Evolutionary conservation across 2,113 vertebrate species (phyloP).

Genomic region (Megalops atlanticus): DNA sequence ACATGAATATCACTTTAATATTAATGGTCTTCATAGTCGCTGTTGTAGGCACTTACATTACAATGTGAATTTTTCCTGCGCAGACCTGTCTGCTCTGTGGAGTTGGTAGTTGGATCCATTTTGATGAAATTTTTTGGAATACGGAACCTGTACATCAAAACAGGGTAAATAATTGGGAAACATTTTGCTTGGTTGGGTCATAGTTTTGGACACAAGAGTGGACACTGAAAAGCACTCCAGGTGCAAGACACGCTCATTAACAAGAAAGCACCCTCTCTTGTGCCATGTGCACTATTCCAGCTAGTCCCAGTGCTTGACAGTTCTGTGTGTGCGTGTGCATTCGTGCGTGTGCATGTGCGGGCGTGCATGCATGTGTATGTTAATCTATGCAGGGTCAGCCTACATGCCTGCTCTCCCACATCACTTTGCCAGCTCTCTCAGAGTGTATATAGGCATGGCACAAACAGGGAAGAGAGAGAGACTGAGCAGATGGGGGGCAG

Average conservation of each 20-base stretch:
- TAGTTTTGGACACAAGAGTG: not conserved
- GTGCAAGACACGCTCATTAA: slow-evolving; percentile 14
- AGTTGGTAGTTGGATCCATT: not conserved
- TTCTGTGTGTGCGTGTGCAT: slow-evolving; percentile 7
- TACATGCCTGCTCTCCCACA: slow-evolving; percentile 1
- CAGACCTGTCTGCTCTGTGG: not conserved
- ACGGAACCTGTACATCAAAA: not conserved
- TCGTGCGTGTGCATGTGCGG: slow-evolving; percentile 7
- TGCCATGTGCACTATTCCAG: slow-evolving; percentile 4
- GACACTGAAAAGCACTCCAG: not conserved
- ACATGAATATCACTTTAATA: not conserved
- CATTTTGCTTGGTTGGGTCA: not conserved
- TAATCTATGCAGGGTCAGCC: not conserved
- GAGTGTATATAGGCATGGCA: slow-evolving; percentile 31
- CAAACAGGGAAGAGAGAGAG: not conserved
- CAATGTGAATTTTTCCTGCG: slow-evolving; percentile 5
- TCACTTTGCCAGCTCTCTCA: slow-evolving; percentile 13
- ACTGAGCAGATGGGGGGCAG: slow-evolving; percentile 1
- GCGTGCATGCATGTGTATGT: not conserved
- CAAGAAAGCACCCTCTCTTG: slow-evolving; percentile 18
- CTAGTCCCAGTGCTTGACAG: slow-evolving; percentile 31
- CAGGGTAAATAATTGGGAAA: not conserved
- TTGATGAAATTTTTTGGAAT: not conserved
- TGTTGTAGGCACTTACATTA: not conserved
- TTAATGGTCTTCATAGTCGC: not conserved